Percentiles rank a stretch among this genome's conserved stretches.
phyloP scores from a whole-genome alignment of 2,797 vertebrate species.

The Hoplostethus mediterraneus region DNA sequence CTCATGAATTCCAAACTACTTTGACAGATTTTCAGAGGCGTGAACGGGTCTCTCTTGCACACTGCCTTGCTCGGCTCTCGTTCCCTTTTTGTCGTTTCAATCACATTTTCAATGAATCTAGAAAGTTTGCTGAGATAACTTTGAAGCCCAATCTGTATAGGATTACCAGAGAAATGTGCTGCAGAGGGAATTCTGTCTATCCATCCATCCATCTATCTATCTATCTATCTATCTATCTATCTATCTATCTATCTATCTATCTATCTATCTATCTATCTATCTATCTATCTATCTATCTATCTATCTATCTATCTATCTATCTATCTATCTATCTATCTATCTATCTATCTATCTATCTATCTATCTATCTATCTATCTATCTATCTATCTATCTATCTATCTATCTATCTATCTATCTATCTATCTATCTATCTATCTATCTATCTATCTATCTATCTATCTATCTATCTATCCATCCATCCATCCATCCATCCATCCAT shows the following conservation, averaged over 20 bases:
- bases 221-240: slow-evolving; percentile 26
- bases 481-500: no score
- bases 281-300: not conserved
- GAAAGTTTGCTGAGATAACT: slow-evolving; percentile 63
- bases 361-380: slow-evolving; percentile 33
- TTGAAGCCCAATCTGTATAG: slow-evolving; percentile 61
- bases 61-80: slow-evolving; percentile 38
- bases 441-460: slow-evolving; percentile 17
- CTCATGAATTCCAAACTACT: slow-evolving; percentile 67
- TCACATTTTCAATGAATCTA: slow-evolving; percentile 64
- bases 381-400: not conserved
- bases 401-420: slow-evolving; percentile 28
- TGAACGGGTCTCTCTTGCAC: slow-evolving; percentile 47
- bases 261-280: not conserved
- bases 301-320: not conserved
- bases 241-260: not conserved
- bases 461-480: slow-evolving; percentile 27
- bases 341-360: slow-evolving; percentile 11
- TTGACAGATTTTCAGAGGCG: slow-evolving; percentile 71
- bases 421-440: slow-evolving; percentile 19
- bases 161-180: slow-evolving; percentile 46
- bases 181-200: slow-evolving; percentile 2
- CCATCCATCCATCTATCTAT: slow-evolving; percentile 16
- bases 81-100: slow-evolving; percentile 57
- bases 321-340: not conserved